Conservation (phyloP, 2,888 invertebrate genomes). For the Nesidiocoris tenuis region DNA sequence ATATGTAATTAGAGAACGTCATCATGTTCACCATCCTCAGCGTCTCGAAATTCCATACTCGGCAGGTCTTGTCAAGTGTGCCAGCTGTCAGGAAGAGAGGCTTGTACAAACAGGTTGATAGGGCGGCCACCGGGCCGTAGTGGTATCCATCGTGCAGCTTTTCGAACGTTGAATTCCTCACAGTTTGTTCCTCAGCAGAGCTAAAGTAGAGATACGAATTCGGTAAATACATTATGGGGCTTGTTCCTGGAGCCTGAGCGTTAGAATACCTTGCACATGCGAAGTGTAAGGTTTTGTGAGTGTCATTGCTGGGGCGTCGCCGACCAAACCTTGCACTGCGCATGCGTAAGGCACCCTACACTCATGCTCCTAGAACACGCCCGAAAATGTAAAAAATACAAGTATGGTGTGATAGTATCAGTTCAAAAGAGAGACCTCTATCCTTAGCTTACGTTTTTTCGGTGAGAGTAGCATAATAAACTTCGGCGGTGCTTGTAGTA, state of each 20-base stretch:
- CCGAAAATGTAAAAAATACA: too few relatives aligned
- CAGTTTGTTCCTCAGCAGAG: neutral
- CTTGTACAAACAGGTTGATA: conserved; percentile 86
- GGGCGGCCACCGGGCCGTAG: conserved; percentile 73
- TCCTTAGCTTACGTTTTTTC: conserved; percentile 53
- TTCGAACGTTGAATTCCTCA: neutral
- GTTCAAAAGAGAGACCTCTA: too few relatives aligned
- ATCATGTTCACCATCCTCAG: conserved; percentile 73
- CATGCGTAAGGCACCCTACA: too few relatives aligned
- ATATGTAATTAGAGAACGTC: conserved; percentile 79
- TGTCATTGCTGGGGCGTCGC: too few relatives aligned
- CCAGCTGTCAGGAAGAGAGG: conserved; percentile 82
- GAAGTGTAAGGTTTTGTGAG: too few relatives aligned
- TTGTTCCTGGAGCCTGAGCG: conserved; percentile 20
- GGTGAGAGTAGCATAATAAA: conserved; percentile 7
- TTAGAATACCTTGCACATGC: too few relatives aligned
- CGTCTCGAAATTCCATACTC: conserved; percentile 90
- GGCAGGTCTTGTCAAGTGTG: conserved; percentile 75
- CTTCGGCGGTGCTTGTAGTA: conserved; percentile 48
- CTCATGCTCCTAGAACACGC: too few relatives aligned
- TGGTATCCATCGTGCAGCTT: conserved; percentile 62
- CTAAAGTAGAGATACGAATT: too few relatives aligned
- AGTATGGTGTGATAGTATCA: too few relatives aligned
- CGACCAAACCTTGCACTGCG: too few relatives aligned
- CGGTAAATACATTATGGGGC: conserved; percentile 54